A percentile compares a stretch with the other conserved stretches of the same genome.
phyloP scores from a whole-genome alignment of 1,140 invertebrate genomes.

The Dinothrombium tinctorium region DNA sequence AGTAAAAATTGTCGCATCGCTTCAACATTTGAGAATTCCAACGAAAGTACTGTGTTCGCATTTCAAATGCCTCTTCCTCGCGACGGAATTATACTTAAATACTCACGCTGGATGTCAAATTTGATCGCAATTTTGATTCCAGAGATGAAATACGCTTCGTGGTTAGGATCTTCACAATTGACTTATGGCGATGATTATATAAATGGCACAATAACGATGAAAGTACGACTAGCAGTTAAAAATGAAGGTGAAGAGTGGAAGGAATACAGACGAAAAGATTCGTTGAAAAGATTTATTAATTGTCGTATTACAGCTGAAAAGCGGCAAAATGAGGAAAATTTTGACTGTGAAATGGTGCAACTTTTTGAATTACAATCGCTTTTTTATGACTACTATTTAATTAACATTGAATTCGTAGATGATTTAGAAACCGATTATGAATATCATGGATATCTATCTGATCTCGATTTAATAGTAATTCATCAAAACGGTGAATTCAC shows the following conservation, averaged over 20 bases:
- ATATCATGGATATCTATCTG: conserved; percentile 2
- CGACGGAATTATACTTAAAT: conserved; percentile 47
- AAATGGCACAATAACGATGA: conserved; percentile 9
- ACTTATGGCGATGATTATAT: not conserved
- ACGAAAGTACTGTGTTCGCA: conserved; percentile 42
- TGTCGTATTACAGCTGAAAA: conserved; percentile 19
- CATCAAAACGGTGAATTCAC: conserved; percentile 99
- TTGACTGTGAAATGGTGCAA: conserved; percentile 66
- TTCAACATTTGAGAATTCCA: not conserved
- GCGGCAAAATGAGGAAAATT: conserved; percentile 38
- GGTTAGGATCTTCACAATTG: not conserved
- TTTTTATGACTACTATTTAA: conserved; percentile 80
- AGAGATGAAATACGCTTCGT: conserved; percentile 38
- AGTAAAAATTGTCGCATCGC: conserved; percentile 15
- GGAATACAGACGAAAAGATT: conserved; percentile 6
- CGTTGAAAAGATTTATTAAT: conserved; percentile 8
- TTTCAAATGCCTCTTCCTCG: conserved; percentile 63
- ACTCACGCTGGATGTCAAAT: conserved; percentile 91
- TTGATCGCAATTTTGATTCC: conserved; percentile 72
- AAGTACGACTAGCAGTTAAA: conserved; percentile 10
- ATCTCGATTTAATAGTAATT: conserved; percentile 32
- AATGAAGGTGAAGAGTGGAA: conserved; percentile 12
- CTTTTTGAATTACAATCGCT: conserved; percentile 92
- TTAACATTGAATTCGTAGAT: conserved; percentile 86
- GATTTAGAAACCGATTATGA: too few relatives aligned